Percentiles rank a stretch among this genome's conserved stretches.
Evolutionary conservation across 2,113 vertebrate genomes (phyloP).

Genomic region (Okapia johnstoni): DNA sequence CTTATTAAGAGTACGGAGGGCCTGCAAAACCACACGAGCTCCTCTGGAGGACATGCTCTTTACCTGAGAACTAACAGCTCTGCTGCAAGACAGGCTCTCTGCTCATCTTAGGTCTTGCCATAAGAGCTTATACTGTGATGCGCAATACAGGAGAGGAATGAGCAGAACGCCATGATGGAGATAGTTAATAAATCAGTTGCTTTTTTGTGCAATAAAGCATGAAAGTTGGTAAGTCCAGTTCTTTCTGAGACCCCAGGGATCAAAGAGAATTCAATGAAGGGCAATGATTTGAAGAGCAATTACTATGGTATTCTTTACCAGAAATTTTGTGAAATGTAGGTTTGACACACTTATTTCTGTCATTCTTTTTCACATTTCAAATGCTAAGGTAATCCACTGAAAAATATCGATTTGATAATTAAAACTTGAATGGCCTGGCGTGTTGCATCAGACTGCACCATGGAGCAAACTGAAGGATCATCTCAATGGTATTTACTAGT

Average conservation of each 20-base stretch:
- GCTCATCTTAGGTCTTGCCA: not conserved
- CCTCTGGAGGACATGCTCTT: slow-evolving; percentile 32
- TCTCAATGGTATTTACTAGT: not conserved
- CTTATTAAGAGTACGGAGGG: slow-evolving; percentile 32
- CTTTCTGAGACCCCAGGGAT: slow-evolving; percentile 38
- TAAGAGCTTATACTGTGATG: not conserved
- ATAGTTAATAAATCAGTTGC: not conserved
- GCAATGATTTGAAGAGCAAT: not conserved
- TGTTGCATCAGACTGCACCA: not conserved
- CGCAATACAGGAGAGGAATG: not conserved
- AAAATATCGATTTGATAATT: not conserved
- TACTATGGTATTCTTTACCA: not conserved
- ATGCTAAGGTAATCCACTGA: not conserved
- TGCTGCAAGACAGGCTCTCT: not conserved
- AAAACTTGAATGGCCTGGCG: not conserved
- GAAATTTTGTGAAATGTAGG: slow-evolving; percentile 8
- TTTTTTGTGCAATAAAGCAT: not conserved
- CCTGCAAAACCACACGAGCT: slow-evolving; percentile 32
- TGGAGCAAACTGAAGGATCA: not conserved
- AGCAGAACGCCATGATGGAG: not conserved
- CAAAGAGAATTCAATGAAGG: slow-evolving; percentile 22
- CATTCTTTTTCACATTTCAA: not conserved
- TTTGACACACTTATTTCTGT: not conserved
- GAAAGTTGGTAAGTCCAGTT: not conserved
- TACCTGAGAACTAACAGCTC: not conserved